These are phyloP conservation scores for Gymnogyps californianus DNA, from an alignment of 2,113 vertebrate species.

Conservation along the genomic window DNA sequence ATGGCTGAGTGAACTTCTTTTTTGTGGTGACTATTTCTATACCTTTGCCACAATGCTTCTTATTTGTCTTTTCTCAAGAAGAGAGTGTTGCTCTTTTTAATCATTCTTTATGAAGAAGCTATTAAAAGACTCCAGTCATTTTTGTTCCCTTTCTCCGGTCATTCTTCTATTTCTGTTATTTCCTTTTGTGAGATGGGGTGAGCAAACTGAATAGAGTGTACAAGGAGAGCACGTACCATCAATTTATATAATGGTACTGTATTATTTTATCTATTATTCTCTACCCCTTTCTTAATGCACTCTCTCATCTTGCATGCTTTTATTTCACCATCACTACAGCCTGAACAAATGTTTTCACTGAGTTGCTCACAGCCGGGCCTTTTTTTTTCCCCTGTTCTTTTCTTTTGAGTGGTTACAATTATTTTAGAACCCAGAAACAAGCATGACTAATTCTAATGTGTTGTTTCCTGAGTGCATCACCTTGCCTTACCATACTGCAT, in stretches of 20 bases:
- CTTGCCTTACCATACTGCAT: conserved; percentile 35
- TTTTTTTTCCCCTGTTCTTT: background rate
- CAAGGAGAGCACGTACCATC: conserved; percentile 48
- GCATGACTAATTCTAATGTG: conserved; percentile 56
- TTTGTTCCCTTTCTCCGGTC: conserved; percentile 20
- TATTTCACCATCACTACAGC: conserved; percentile 50
- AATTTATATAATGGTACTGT: conserved; percentile 58
- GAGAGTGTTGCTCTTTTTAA: conserved; percentile 50
- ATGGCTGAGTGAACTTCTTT: background rate
- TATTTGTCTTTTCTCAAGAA: conserved; percentile 50
- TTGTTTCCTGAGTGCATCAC: conserved; percentile 50
- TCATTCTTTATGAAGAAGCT: conserved; percentile 38
- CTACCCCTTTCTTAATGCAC: conserved; percentile 61
- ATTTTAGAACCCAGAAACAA: conserved; percentile 50
- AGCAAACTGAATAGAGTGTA: conserved; percentile 47
- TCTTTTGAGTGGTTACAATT: conserved; percentile 44
- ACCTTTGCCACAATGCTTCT: background rate
- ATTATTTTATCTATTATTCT: conserved; percentile 67
- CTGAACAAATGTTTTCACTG: conserved; percentile 45
- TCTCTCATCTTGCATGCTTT: conserved; percentile 61
- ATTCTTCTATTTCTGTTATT: conserved; percentile 51
- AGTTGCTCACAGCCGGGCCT: background rate
- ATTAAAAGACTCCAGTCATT: conserved; percentile 47
- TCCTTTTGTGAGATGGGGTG: conserved; percentile 40
- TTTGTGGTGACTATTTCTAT: conserved; percentile 10